Conservation (phyloP, 2,888 invertebrate genomes). For the Philereme vetulata region DNA sequence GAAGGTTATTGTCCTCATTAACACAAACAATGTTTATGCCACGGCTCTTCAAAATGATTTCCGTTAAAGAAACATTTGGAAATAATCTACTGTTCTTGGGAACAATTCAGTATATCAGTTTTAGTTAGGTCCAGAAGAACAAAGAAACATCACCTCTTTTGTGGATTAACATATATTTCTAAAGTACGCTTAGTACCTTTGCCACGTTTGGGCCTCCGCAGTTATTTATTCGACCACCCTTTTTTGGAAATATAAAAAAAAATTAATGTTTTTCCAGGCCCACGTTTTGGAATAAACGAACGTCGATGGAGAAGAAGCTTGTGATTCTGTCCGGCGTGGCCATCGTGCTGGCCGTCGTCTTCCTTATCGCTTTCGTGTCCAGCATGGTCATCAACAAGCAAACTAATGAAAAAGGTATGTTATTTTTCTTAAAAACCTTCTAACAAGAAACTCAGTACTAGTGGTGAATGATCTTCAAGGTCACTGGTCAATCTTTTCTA, state of each 20-base stretch:
- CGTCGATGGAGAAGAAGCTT: conserved; percentile 69
- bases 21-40: too few relatives aligned
- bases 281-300: conserved; percentile 71
- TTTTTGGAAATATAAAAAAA: background rate
- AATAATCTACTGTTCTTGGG: too few relatives aligned
- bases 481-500: background rate
- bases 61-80: too few relatives aligned
- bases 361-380: conserved; percentile 68
- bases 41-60: too few relatives aligned
- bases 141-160: too few relatives aligned
- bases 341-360: conserved; percentile 63
- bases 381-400: conserved; percentile 52
- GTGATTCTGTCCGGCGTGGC: conserved; percentile 58
- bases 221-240: too few relatives aligned
- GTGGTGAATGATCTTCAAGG: conserved; percentile 1
- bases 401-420: conserved; percentile 58
- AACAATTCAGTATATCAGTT: too few relatives aligned
- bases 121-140: too few relatives aligned
- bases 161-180: too few relatives aligned
- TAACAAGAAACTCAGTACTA: conserved; percentile 4
- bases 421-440: background rate
- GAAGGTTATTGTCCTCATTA: too few relatives aligned
- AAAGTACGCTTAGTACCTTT: too few relatives aligned
- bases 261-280: conserved; percentile 52
- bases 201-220: too few relatives aligned